phyloP scores from a whole-genome alignment of 1,140 invertebrate species.

The Himalopsyche phryganea region DNA sequence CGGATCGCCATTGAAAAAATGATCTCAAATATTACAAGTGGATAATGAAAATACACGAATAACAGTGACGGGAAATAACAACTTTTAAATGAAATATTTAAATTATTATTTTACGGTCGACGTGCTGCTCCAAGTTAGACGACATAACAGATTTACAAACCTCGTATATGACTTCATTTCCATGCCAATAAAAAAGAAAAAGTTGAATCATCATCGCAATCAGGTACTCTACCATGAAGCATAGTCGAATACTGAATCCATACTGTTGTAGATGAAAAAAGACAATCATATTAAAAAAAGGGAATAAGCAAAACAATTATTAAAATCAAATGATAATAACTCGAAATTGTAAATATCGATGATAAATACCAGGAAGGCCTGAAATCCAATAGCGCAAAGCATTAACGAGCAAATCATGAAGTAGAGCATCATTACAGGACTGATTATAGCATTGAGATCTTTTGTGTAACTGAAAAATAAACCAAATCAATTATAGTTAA shows the following conservation, averaged over 20 bases:
- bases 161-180: constrained; percentile 38
- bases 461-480: constrained; percentile 34
- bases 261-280: constrained; percentile 30
- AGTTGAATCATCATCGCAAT: constrained; percentile 37
- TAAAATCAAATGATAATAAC: too few relatives aligned
- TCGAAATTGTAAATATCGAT: too few relatives aligned
- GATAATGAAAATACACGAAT: too few relatives aligned
- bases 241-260: constrained; percentile 36
- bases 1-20: too few relatives aligned
- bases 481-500: neutral
- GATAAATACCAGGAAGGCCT: constrained; percentile 38
- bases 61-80: too few relatives aligned
- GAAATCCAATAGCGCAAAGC: constrained; percentile 39
- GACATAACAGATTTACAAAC: constrained; percentile 31
- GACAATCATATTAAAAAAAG: too few relatives aligned
- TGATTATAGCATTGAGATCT: constrained; percentile 33
- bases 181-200: constrained; percentile 42
- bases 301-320: too few relatives aligned
- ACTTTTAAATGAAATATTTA: too few relatives aligned
- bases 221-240: constrained; percentile 39
- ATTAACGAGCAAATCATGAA: constrained; percentile 37
- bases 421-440: constrained; percentile 39
- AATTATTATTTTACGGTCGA: too few relatives aligned
- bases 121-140: too few relatives aligned
- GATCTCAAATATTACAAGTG: too few relatives aligned